Evolutionary conservation across 2,113 vertebrate genomes (phyloP).

Genomic region (Lichenostomus cassidix): DNA sequence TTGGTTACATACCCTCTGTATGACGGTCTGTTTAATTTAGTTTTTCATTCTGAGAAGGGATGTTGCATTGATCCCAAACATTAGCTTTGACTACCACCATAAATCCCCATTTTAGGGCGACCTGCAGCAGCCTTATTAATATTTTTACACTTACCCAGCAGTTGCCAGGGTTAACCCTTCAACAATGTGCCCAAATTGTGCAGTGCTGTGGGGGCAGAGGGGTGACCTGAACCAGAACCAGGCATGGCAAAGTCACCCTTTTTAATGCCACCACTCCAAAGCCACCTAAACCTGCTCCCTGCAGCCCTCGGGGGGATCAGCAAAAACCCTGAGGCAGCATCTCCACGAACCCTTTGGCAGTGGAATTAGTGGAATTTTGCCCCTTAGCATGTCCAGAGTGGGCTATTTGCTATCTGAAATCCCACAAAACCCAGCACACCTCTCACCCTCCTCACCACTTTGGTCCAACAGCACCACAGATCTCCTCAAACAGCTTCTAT

Average conservation of each 20-base stretch:
- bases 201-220: background rate
- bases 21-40: conserved; percentile 2
- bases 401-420: background rate
- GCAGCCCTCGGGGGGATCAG: background rate
- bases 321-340: background rate
- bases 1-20: conserved; percentile 26
- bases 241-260: background rate
- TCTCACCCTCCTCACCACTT: background rate
- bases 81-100: conserved; percentile 50
- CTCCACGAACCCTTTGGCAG: background rate
- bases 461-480: background rate
- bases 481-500: background rate
- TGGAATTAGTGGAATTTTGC: background rate
- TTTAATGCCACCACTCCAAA: background rate
- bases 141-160: conserved; percentile 48
- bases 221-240: background rate
- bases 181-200: background rate
- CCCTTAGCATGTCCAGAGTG: accelerated
- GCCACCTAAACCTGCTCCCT: background rate
- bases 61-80: conserved; percentile 59
- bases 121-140: conserved; percentile 30
- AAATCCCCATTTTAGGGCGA: conserved; percentile 52
- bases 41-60: conserved; percentile 58
- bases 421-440: background rate
- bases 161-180: conserved; percentile 19